A percentile compares a stretch with the other conserved stretches of the same genome.
phyloP scores from a whole-genome alignment of 2,113 vertebrate species.

The Oostethus manadensis region DNA sequence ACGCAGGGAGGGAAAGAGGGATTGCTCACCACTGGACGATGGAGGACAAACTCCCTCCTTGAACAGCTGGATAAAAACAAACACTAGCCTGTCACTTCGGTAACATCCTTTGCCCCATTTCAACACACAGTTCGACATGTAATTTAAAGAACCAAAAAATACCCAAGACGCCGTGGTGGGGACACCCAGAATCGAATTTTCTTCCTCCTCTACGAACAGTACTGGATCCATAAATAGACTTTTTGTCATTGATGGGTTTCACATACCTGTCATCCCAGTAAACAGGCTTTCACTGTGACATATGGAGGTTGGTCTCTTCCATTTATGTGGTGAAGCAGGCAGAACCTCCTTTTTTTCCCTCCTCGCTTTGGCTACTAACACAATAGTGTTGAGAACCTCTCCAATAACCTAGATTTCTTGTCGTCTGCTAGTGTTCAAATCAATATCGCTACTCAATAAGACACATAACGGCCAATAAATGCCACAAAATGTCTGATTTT shows the following conservation, averaged over 20 bases:
- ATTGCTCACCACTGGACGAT: slow-evolving; percentile 39
- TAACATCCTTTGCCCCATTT: background rate
- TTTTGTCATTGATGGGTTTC: slow-evolving; percentile 14
- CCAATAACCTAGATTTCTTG: slow-evolving; percentile 58
- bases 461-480: slow-evolving; percentile 6
- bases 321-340: slow-evolving; percentile 37
- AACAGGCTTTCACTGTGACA: slow-evolving; percentile 10
- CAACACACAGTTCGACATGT: slow-evolving; percentile 6
- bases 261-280: background rate
- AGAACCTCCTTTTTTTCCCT: slow-evolving; percentile 42
- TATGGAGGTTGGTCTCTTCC: slow-evolving; percentile 31
- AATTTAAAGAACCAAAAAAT: background rate
- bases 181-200: slow-evolving; percentile 61
- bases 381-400: slow-evolving; percentile 48
- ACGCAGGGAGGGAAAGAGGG: slow-evolving; percentile 26
- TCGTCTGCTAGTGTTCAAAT: slow-evolving; percentile 29
- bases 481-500: slow-evolving; percentile 27
- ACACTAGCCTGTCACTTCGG: background rate
- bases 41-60: slow-evolving; percentile 10
- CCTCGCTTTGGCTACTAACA: slow-evolving; percentile 34
- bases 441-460: slow-evolving; percentile 18
- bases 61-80: slow-evolving; percentile 1
- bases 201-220: slow-evolving; percentile 14
- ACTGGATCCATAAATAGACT: slow-evolving; percentile 4
- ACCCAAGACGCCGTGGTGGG: slow-evolving; percentile 36